These are phyloP conservation scores for Gracilinanus agilis DNA, from an alignment of 2,113 vertebrate species.

Conservation along the genomic window DNA sequence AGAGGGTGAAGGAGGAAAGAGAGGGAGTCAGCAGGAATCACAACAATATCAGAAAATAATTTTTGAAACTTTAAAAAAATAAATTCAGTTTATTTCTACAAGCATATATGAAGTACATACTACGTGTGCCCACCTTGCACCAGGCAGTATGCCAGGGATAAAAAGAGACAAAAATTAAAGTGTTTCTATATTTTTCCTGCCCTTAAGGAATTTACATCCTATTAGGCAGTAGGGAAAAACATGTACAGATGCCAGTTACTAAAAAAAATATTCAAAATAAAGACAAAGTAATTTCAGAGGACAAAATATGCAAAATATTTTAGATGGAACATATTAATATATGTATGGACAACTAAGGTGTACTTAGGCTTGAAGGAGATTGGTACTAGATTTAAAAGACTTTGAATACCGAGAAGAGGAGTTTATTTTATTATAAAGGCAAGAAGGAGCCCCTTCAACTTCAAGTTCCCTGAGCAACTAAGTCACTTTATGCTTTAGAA, in stretches of 20 bases:
- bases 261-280: neutral
- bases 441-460: neutral
- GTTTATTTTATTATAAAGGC: neutral
- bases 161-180: neutral
- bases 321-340: neutral
- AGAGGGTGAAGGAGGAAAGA: too few species aligned
- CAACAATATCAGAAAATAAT: too few species aligned
- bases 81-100: neutral
- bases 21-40: too few species aligned
- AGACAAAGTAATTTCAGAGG: neutral
- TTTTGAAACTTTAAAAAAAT: too few species aligned
- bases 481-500: neutral
- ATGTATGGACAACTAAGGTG: neutral
- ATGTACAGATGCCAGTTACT: neutral
- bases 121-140: neutral
- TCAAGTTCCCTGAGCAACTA: neutral
- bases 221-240: neutral
- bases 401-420: neutral
- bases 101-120: neutral
- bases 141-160: neutral
- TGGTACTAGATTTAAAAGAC: neutral
- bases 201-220: neutral
- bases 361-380: neutral
- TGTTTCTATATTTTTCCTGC: neutral
- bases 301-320: neutral